Evolutionary conservation across 2,888 invertebrate species (phyloP), one percentile per base, ranked within the genome.

Genomic region (Meghimatium bilineatum): DNA sequence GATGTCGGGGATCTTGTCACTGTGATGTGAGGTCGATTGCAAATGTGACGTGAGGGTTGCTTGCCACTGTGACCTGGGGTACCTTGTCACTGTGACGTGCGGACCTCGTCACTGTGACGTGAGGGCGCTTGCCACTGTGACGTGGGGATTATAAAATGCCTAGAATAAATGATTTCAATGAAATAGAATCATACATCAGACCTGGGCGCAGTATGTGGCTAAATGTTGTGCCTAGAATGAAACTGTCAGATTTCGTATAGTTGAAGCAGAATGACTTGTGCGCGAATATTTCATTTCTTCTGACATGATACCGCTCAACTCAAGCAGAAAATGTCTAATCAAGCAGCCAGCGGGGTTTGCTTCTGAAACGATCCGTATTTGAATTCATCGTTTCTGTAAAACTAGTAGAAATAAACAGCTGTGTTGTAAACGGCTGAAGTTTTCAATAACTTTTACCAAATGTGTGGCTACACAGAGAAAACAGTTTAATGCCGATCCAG

Each of bases 271-370:
- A 36, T 69, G 20, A 6, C 36, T 8, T 34, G 1, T 36, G 10
- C 34, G 34, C 36, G 1, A 36, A 66, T 5, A 69, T 20, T 34
- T 63, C 63, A 5, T 63, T 63, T 14, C n/a, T 29, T 29, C 29
- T 34, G n/a, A n/a, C 6, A 36, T 10, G 36, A 36, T 36, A 69
- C 36, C 1, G 36, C 20, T 17, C 34, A 69, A 69, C 20, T 23
- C 69, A 69, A 20, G 69, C 36, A 36, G 34, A 67, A 67, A n/a
- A 67, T 67, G 29, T 67, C 67, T 32, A 67, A 67, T 67, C 32
- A 32, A 32, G 67, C 29, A 34, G 23, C 23, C 69, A 69, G 69
- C 69, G 36, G 69, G 36, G 36, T 23, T 36, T 34, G 36, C 12
- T 34, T 36, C 69, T 69, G 20, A 69, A 36, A 36, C 34, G 12